Evolutionary conservation across 2,113 vertebrate genomes (phyloP), one percentile per base, ranked within the genome.

Genomic region (Cyprinodon variegatus): DNA sequence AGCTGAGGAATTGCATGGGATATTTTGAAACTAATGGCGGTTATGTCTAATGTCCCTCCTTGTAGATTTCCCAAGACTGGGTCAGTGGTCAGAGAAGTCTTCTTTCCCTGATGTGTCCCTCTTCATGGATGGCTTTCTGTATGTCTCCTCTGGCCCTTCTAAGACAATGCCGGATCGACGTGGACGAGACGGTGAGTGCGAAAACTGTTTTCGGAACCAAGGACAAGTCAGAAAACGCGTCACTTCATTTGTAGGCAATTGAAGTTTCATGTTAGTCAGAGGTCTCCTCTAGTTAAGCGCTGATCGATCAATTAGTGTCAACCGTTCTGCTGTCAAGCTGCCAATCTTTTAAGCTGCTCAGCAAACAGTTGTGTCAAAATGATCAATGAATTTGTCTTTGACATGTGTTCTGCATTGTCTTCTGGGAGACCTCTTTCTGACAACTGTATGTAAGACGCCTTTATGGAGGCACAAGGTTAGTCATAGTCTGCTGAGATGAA

Each of bases 51-150:
- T 76, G 14, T 71, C 14, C 64, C 4, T 37, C 57, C 41, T 53
- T 77, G 66, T 68, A 99, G 97, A 96, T 91, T 97, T 99, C 61
- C 95, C 96, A 20, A 94, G 93, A 81, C 90, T 94, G 68, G 96
- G 96, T 65, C 86, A 82, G 82, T 85, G 93, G 85, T 94, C 89
- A 22, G 95, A 96, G 83, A 93, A 85, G 60, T 79, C 89, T 43
- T 90, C 90, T 66, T 87, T 81, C 75, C 93, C 94, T 3, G 94
- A 96, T 13, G 78, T 85, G 17, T 86, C 91, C 1, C 88, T 84
- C 64, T 99, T 98, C 90, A 95, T 98, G 85, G 96, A 96, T 77
- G 97, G 97, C 74, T 98, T 96, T 94, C 91, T 99, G 72, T 97
- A 97, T 88, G 95, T 96, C 86, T 92, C 95, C 80, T 77, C 93